phyloP scores from a whole-genome alignment of 2,797 vertebrate species.

The Protosalanx chinensis region DNA sequence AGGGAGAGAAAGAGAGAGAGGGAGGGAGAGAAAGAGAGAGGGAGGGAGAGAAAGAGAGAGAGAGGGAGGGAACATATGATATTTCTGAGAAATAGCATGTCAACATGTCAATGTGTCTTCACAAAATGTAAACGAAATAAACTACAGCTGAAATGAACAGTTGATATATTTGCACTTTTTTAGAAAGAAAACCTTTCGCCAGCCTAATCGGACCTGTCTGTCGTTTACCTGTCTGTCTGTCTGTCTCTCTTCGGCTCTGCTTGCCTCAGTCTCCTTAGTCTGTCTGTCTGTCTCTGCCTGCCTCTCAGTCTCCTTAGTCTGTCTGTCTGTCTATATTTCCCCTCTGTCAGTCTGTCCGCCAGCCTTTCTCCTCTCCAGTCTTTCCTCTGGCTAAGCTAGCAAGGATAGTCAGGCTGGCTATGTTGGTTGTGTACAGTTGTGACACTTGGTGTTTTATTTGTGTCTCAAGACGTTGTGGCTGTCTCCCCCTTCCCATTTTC shows the following conservation, averaged over 20 bases:
- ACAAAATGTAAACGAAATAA: slow-evolving; percentile 59
- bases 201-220: not conserved
- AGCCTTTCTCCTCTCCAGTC: not conserved
- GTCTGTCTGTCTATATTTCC: not conserved
- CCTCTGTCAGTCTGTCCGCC: not conserved
- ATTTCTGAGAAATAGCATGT: slow-evolving; percentile 14
- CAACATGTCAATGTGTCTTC: slow-evolving; percentile 31
- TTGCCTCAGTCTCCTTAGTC: not conserved
- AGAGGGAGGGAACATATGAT: not conserved
- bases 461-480: not conserved
- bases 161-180: slow-evolving; percentile 41
- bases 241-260: slow-evolving; percentile 1
- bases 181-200: not conserved
- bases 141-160: slow-evolving; percentile 45
- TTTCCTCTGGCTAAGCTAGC: not conserved
- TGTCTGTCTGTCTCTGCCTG: not conserved
- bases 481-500: not conserved
- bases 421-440: not conserved
- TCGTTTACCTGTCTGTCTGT: not conserved
- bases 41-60: not conserved
- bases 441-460: not conserved
- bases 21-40: not conserved
- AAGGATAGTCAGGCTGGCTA: not conserved
- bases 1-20: not conserved
- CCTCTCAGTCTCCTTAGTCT: not conserved